phyloP scores from a whole-genome alignment of 64 coral and sea anemone genomes.

The Catalaphyllia jardinei region DNA sequence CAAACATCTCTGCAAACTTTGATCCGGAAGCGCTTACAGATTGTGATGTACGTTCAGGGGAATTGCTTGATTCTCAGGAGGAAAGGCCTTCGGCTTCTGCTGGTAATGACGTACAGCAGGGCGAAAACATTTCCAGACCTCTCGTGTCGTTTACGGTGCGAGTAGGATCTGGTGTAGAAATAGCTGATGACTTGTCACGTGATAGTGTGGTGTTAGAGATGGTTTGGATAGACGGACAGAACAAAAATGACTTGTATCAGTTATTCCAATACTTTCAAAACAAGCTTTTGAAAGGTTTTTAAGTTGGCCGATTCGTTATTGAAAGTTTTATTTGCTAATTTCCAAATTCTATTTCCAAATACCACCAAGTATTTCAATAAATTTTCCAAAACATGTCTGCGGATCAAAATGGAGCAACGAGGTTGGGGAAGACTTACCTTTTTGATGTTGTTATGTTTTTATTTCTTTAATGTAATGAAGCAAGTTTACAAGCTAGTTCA shows the following conservation, averaged over 20 bases:
- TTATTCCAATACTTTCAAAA: constrained; percentile 81
- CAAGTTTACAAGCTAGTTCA: too few relatives aligned
- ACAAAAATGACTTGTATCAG: constrained; percentile 76
- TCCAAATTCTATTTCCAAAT: too few relatives aligned
- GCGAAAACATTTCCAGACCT: neutral
- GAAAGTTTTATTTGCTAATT: too few relatives aligned
- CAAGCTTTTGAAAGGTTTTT: constrained; percentile 28
- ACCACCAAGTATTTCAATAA: too few relatives aligned
- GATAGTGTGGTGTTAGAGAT: constrained; percentile 48
- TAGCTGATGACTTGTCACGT: neutral
- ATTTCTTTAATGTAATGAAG: too few relatives aligned
- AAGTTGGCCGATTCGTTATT: neutral
- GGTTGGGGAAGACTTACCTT: too few relatives aligned
- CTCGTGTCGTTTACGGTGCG: constrained; percentile 42
- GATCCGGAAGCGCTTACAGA: neutral
- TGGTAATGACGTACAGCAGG: neutral
- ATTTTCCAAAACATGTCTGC: too few relatives aligned
- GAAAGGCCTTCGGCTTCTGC: neutral
- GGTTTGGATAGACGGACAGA: constrained; percentile 57
- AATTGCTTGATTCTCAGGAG: neutral
- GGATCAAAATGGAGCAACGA: too few relatives aligned
- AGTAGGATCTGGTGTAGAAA: neutral
- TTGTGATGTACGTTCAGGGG: neutral
- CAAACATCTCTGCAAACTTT: neutral
- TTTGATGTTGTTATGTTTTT: too few relatives aligned